Base-by-base conservation (phyloP, 2,797 vertebrate genomes). In the Gallinago nigripennis region DNA sequence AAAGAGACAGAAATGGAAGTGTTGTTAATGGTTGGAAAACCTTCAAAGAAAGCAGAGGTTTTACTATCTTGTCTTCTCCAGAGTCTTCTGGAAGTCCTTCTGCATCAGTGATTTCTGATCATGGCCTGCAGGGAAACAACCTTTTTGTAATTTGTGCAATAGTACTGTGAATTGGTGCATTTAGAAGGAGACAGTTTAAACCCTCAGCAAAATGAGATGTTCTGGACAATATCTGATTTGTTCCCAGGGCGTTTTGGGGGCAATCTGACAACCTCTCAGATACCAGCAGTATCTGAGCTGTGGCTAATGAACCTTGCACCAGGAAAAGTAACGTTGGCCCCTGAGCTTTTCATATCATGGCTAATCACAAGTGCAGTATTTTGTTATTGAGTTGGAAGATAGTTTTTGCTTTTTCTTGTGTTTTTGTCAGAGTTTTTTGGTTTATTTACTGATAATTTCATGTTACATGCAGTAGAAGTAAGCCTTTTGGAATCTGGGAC, bases 101-200 rank as follows among this genome's bases (percentile, higher is more conserved):
- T 91, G 79, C 91, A 86, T 93, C 33, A 79, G 45, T 64, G 63
- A 8, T 86, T 93, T 95, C 82, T 87, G 89, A 65, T 76, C 24
- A 9, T 64, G 94, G 56, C 78, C 82, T 88, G 37, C 78, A 95
- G 79, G 80, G 61, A 94, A 85, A 88, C 81, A 86, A 53, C 65
- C 21, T 80, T 88, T 70, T 54, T 88, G 33, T 51, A 57, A 45
- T 93, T 87, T 95, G 45, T 48, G 79, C 72, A 78, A 46, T 71
- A 76, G 43, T 75, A 16, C n/a, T 51, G 25, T 51, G 73, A 86
- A 93, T 76, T 61, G 54, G 23, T 82, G 20, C 18, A 50, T 51
- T 93, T 81, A 73, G 79, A 25, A 77, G 65, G 30, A 76, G 75
- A 56, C 30, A 37, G 75, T 81, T 86, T 72, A 41, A 92, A 93